Base-by-base conservation (phyloP, 2,113 vertebrate species). In the Synchiropus splendidus region DNA sequence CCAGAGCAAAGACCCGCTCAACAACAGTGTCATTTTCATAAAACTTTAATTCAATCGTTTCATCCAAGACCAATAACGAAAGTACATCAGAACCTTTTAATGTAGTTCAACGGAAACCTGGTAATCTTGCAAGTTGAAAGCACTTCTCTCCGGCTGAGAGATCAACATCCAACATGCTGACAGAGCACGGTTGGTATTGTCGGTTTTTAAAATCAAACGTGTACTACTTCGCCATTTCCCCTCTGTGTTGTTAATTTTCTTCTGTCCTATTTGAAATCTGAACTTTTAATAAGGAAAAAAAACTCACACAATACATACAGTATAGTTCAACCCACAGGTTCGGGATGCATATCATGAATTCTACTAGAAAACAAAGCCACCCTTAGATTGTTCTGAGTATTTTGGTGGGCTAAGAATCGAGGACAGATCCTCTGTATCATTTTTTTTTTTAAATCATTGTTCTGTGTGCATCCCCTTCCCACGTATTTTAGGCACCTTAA, bases 31-130 rank as follows among this genome's bases (percentile, higher is more conserved):
- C 36, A 73, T 76, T 87, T 84, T 83, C 78, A 83, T 86, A 88
- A 86, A 88, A 88, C 74, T 86, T 88, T 86, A 81, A 77, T 86
- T 82, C 71, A 80, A 64, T 83, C 51, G 61, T 83, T 86, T 86
- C 84, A 83, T 86, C 86, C 84, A 84, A 84, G 81, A 86, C 83
- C 82, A 84, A 84, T 81, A 86, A 86, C 84, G 85, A 86, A 87
- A 85, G 72, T 74, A 86, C 80, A 81, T 70, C 59, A 52, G 79
- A 81, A 83, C 75, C 74, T 62, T 52, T 56, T 67, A 56, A 57
- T 2, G 36, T 27, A 70, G 72, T 75, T 80, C 64, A 74, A 72
- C 70, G 75, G 70, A 74, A 85, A 76, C 77, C 70, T 49, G 39
- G 61, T 59, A 51, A 70, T 70, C 72, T 80, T 81, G 74, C 61